Conservation (phyloP, 2,888 invertebrate genomes). For the Melipona beecheii region DNA sequence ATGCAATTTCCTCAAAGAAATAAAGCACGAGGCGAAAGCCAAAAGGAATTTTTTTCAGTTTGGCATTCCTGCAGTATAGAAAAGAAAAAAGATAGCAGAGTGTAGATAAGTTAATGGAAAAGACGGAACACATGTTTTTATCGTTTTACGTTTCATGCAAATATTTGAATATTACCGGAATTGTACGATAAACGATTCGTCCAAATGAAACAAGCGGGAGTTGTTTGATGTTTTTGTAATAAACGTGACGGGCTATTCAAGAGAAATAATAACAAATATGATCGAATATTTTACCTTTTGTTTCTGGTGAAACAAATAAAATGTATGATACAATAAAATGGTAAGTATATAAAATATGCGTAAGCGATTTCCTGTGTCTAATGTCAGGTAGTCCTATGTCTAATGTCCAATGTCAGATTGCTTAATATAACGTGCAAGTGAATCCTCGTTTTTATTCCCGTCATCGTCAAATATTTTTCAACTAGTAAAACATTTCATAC, state of each 20-base stretch:
- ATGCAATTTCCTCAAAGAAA: neutral
- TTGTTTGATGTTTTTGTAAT: neutral
- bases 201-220: neutral
- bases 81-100: neutral
- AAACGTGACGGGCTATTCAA: too few species aligned
- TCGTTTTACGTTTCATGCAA: slow-evolving; percentile 23
- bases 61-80: neutral
- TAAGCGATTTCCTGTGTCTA: neutral
- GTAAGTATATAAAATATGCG: neutral
- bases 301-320: neutral
- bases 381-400: neutral
- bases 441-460: slow-evolving; percentile 25
- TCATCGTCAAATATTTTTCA: slow-evolving; percentile 17
- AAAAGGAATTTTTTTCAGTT: slow-evolving; percentile 9
- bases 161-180: slow-evolving; percentile 41
- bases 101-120: neutral
- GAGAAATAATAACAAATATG: neutral
- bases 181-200: slow-evolving; percentile 26
- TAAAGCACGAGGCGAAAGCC: neutral
- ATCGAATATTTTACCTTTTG: neutral
- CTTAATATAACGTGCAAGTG: neutral
- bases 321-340: neutral
- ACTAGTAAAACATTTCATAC: neutral
- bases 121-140: slow-evolving; percentile 20
- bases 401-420: slow-evolving; percentile 4